These are phyloP conservation scores for Cryptocephalus primarius DNA, from an alignment of 2,888 invertebrate species.

Conservation along the genomic window DNA sequence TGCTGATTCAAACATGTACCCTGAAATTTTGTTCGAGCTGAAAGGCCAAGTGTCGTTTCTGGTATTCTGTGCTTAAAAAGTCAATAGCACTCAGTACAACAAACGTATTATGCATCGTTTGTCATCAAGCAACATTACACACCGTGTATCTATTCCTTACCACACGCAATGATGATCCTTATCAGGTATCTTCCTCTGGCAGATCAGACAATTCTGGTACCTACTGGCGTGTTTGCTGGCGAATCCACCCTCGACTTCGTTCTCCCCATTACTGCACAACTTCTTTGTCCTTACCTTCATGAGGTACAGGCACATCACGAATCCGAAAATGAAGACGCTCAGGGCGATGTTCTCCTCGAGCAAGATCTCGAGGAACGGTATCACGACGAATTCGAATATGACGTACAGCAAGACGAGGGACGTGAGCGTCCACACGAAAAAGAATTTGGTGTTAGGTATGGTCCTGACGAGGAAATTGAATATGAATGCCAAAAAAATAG, in stretches of 20 bases:
- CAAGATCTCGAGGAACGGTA: constrained; percentile 59
- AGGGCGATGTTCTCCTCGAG: constrained; percentile 52
- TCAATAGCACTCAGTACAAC: no score
- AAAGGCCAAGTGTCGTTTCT: no score
- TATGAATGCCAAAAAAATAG: constrained; percentile 24
- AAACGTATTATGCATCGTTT: no score
- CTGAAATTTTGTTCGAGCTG: no score
- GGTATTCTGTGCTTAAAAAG: no score
- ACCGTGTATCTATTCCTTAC: no score
- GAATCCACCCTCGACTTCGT: constrained; percentile 30
- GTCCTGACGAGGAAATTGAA: constrained; percentile 25
- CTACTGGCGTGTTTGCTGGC: constrained; percentile 49
- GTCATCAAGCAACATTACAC: no score
- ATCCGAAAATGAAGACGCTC: constrained; percentile 40
- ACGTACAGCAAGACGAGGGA: constrained; percentile 54
- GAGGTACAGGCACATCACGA: constrained; percentile 37
- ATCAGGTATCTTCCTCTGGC: constrained; percentile 69
- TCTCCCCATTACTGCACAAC: constrained; percentile 24
- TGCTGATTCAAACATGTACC: no score
- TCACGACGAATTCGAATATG: constrained; percentile 60
- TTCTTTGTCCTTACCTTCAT: constrained; percentile 24
- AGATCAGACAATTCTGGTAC: constrained; percentile 71
- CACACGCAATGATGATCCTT: constrained; percentile 74
- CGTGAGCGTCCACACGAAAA: constrained; percentile 61
- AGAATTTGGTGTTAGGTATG: constrained; percentile 53